phyloP scores from a whole-genome alignment of 2,797 vertebrate species.

The Limosa lapponica region DNA sequence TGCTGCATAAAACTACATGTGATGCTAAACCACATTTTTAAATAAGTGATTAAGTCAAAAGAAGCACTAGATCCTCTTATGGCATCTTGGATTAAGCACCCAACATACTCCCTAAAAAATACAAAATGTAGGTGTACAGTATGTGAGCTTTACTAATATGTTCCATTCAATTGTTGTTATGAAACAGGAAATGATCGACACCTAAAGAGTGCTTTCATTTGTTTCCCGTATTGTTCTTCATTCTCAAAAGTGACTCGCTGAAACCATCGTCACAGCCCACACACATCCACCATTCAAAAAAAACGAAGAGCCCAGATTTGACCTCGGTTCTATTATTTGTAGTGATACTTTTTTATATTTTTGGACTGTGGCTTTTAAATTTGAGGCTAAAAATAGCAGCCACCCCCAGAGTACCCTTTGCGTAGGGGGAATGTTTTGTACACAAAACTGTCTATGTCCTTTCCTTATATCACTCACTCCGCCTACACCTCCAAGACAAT shows the following conservation, averaged over 20 bases:
- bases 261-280: conserved; percentile 22
- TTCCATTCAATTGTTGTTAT: conserved; percentile 32
- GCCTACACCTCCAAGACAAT: not conserved
- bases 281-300: not conserved
- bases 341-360: conserved; percentile 25
- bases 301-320: not conserved
- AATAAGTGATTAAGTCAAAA: not conserved
- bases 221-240: conserved; percentile 15
- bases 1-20: not conserved
- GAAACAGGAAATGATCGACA: conserved; percentile 32
- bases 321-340: conserved; percentile 19
- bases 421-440: conserved; percentile 61
- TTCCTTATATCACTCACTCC: not conserved
- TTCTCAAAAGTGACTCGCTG: conserved; percentile 31
- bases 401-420: conserved; percentile 1
- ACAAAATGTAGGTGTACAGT: not conserved
- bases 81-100: not conserved
- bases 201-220: not conserved
- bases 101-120: not conserved
- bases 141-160: conserved; percentile 33
- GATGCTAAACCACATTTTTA: not conserved
- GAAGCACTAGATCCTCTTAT: not conserved
- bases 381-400: conserved; percentile 12
- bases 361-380: conserved; percentile 37
- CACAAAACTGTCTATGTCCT: not conserved